These are phyloP conservation scores for Sylvicola fuscatus DNA, from an alignment of 2,888 invertebrate genomes.

Conservation along the genomic window DNA sequence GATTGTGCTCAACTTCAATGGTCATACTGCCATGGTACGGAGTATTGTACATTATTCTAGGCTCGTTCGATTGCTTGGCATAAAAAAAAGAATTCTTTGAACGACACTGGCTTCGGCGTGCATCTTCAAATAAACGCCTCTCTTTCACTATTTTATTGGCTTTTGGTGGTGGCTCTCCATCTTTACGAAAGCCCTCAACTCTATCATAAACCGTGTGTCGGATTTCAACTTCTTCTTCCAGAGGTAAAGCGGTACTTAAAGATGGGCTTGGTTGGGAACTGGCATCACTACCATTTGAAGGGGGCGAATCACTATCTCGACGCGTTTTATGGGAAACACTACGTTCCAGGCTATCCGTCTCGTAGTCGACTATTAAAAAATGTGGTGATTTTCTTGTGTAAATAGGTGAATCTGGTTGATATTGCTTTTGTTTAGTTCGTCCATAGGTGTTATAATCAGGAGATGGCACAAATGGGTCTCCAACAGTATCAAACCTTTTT, in stretches of 20 bases:
- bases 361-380: constrained; percentile 38
- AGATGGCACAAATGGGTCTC: constrained; percentile 22
- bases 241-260: constrained; percentile 47
- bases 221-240: constrained; percentile 65
- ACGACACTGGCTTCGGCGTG: neutral
- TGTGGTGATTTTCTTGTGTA: constrained; percentile 22
- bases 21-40: constrained; percentile 52
- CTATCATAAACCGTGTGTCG: constrained; percentile 45
- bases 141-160: constrained; percentile 7
- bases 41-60: constrained; percentile 37
- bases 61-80: constrained; percentile 12
- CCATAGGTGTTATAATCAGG: constrained; percentile 26
- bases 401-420: constrained; percentile 23
- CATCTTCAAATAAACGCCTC: constrained; percentile 1
- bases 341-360: constrained; percentile 53
- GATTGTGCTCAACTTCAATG: constrained; percentile 65
- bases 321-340: constrained; percentile 30
- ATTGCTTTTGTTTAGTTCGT: constrained; percentile 16
- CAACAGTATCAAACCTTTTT: constrained; percentile 23
- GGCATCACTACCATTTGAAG: constrained; percentile 40
- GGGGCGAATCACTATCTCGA: constrained; percentile 26
- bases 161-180: constrained; percentile 12
- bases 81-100: neutral
- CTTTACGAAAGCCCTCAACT: constrained; percentile 21
- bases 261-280: constrained; percentile 54